A percentile compares a stretch with the other conserved stretches of the same genome.
Conservation (phyloP, 2,797 vertebrate species). For the Bufotes viridis region DNA sequence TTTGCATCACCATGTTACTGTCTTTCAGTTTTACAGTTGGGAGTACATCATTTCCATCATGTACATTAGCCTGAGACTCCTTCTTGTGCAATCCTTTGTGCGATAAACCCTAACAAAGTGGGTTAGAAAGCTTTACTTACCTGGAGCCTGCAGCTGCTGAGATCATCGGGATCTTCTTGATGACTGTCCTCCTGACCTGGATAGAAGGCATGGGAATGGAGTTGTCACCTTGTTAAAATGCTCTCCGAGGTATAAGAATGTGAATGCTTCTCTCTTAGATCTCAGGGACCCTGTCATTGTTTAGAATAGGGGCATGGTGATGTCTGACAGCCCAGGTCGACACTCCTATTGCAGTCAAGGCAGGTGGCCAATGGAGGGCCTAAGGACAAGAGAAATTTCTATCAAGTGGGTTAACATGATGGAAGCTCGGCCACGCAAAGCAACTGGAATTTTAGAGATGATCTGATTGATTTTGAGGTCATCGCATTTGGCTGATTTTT, state of each 20-base stretch:
- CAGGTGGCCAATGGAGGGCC: background rate
- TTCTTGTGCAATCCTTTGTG: background rate
- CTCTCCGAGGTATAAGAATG: background rate
- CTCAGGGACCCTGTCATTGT: background rate
- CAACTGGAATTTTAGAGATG: background rate
- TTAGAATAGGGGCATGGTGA: background rate
- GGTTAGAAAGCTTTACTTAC: background rate
- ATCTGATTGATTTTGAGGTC: background rate
- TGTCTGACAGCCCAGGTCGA: background rate
- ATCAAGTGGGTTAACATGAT: background rate
- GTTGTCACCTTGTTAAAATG: background rate
- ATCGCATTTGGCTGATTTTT: too few relatives aligned
- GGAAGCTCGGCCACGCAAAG: background rate
- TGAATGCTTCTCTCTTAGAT: background rate
- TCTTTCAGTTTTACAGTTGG: constrained; percentile 3
- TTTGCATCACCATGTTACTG: background rate
- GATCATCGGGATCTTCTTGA: background rate
- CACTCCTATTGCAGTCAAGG: background rate
- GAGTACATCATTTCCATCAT: constrained; percentile 23
- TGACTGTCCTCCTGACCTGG: background rate
- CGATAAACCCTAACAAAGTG: background rate
- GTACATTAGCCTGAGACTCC: background rate
- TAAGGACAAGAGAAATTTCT: background rate
- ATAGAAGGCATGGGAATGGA: background rate
- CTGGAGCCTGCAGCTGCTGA: background rate